Evolutionary conservation across 2,888 invertebrate genomes (phyloP).

Genomic region (Nebria brevicollis): DNA sequence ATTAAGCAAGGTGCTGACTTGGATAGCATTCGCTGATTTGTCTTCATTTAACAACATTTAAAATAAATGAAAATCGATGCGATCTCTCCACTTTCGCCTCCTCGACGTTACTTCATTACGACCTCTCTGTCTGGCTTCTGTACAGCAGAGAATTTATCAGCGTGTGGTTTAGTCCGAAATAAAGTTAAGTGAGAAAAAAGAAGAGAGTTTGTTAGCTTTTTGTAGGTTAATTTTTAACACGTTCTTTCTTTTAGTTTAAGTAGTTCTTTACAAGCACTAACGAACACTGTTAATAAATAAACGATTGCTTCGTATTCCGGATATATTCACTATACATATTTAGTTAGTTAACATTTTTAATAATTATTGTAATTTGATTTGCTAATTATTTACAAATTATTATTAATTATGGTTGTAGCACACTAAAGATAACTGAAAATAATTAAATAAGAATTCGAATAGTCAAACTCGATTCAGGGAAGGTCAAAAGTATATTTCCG

Average conservation of each 20-base stretch:
- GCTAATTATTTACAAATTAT: too few species aligned
- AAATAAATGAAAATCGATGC: constrained; percentile 39
- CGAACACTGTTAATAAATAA: background rate
- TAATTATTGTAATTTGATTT: too few species aligned
- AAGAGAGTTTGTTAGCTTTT: background rate
- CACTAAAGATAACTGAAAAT: too few species aligned
- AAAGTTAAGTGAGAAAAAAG: background rate
- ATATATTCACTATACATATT: too few species aligned
- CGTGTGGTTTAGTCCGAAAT: background rate
- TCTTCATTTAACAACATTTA: constrained; percentile 37
- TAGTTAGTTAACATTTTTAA: too few species aligned
- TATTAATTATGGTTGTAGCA: too few species aligned
- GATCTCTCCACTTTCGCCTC: background rate
- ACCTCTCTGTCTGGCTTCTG: background rate
- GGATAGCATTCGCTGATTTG: constrained; percentile 19
- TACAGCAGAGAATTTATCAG: background rate
- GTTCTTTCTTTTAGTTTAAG: background rate
- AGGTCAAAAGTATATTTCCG: too few species aligned
- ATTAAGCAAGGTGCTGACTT: constrained; percentile 19
- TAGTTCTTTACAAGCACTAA: background rate
- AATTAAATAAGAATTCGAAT: too few species aligned
- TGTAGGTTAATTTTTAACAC: background rate
- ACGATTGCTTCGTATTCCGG: too few species aligned
- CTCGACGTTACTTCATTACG: background rate
- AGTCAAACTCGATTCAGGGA: too few species aligned